A percentile compares a stretch with the other conserved stretches of the same genome.
Conservation (phyloP, 2,797 vertebrate genomes). For the Acanthurus lineatus region DNA sequence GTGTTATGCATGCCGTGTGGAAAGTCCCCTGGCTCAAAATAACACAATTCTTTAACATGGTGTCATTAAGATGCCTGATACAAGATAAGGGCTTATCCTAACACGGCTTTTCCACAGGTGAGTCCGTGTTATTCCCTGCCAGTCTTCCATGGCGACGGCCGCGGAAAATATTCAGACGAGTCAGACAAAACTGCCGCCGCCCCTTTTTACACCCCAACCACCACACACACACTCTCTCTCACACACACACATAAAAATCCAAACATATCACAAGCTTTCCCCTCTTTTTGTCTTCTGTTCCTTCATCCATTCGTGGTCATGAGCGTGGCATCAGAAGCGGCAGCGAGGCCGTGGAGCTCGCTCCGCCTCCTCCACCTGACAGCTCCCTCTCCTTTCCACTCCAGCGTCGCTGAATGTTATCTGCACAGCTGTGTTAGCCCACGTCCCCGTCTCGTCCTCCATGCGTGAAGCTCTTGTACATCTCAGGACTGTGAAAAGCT, state of each 20-base stretch:
- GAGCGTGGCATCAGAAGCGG: slow-evolving; percentile 21
- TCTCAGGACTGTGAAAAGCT: slow-evolving; percentile 21
- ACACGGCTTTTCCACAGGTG: slow-evolving; percentile 32
- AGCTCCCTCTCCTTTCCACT: slow-evolving; percentile 43
- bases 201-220: too few species aligned
- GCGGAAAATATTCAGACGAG: neutral
- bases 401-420: slow-evolving; percentile 66
- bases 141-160: neutral
- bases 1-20: slow-evolving; percentile 37
- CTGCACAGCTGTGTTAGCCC: slow-evolving; percentile 60
- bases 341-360: neutral
- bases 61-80: slow-evolving; percentile 50
- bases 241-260: slow-evolving; percentile 7
- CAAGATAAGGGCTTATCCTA: slow-evolving; percentile 46
- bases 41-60: slow-evolving; percentile 52
- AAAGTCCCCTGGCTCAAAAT: slow-evolving; percentile 65
- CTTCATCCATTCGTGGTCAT: slow-evolving; percentile 45
- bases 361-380: slow-evolving; percentile 32
- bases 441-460: slow-evolving; percentile 33
- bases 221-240: too few species aligned
- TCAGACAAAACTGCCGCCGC: too few species aligned
- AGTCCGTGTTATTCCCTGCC: slow-evolving; percentile 6
- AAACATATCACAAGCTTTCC: slow-evolving; percentile 1
- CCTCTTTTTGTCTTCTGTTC: slow-evolving; percentile 13
- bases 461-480: slow-evolving; percentile 46